These are phyloP conservation scores for Anthoscopus minutus DNA, from an alignment of 2,113 vertebrate genomes.

Conservation along the genomic window DNA sequence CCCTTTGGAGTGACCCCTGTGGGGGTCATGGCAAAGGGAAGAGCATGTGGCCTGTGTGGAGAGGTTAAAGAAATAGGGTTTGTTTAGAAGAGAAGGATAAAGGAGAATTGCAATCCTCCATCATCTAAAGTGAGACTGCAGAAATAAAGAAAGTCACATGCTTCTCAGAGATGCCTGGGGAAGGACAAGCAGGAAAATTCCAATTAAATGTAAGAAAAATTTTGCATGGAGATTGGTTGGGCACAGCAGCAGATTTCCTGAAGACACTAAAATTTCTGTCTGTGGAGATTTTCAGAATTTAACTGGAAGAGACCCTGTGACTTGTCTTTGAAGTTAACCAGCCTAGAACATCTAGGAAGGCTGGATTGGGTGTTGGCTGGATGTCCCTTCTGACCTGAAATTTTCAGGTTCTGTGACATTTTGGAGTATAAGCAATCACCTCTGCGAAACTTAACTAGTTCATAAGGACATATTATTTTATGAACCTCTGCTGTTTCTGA, in stretches of 20 bases:
- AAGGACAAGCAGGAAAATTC: not conserved
- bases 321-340: not conserved
- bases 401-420: not conserved
- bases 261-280: not conserved
- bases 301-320: not conserved
- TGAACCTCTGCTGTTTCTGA: not conserved
- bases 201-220: not conserved
- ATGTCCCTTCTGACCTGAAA: not conserved
- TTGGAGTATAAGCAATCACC: not conserved
- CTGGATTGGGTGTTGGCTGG: not conserved
- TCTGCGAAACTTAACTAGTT: not conserved
- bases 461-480: not conserved
- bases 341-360: not conserved
- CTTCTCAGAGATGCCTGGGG: not conserved
- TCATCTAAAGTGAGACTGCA: not conserved
- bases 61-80: not conserved
- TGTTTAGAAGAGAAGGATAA: not conserved
- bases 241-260: not conserved
- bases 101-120: not conserved
- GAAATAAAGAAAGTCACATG: not conserved
- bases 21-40: accelerated
- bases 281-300: not conserved
- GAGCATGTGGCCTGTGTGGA: not conserved
- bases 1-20: accelerated
- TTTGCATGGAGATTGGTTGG: not conserved